phyloP scores from a whole-genome alignment of 2,888 invertebrate genomes.

The Rhimphoctona megacephalus region DNA sequence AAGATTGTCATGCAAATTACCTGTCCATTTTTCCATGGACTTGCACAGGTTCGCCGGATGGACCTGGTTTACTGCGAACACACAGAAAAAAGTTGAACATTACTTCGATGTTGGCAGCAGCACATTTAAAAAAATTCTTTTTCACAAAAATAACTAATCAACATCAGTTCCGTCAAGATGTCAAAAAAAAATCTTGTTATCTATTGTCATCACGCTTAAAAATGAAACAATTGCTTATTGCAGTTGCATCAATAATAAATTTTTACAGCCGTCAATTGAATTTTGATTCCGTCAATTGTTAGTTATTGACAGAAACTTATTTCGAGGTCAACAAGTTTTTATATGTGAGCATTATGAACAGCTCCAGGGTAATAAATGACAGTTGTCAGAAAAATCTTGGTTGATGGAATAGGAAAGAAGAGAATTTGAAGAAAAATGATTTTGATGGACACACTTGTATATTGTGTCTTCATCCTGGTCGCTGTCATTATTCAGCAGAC shows the following conservation, averaged over 20 bases:
- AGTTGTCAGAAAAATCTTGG: neutral
- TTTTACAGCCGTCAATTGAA: neutral
- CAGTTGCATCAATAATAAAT: neutral
- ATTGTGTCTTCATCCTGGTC: constrained; percentile 82
- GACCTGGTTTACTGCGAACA: constrained; percentile 76
- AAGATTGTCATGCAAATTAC: constrained; percentile 61
- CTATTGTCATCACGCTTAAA: neutral
- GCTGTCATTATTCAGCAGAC: constrained; percentile 81
- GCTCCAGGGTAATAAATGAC: neutral
- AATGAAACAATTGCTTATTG: neutral
- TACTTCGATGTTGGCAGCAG: no score
- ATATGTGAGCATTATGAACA: neutral
- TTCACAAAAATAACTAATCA: neutral
- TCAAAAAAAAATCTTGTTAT: neutral
- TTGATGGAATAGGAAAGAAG: neutral
- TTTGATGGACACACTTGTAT: constrained; percentile 77
- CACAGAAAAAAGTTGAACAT: neutral
- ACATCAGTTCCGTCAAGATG: neutral
- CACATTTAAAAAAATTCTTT: neutral
- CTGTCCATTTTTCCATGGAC: constrained; percentile 75
- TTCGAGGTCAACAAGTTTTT: neutral
- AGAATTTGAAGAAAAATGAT: constrained; percentile 7
- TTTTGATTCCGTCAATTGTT: no score
- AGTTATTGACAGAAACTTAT: no score
- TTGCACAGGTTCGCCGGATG: constrained; percentile 67